These are phyloP conservation scores for Aleiodes testaceus DNA, from an alignment of 2,888 invertebrate genomes.

Conservation along the genomic window DNA sequence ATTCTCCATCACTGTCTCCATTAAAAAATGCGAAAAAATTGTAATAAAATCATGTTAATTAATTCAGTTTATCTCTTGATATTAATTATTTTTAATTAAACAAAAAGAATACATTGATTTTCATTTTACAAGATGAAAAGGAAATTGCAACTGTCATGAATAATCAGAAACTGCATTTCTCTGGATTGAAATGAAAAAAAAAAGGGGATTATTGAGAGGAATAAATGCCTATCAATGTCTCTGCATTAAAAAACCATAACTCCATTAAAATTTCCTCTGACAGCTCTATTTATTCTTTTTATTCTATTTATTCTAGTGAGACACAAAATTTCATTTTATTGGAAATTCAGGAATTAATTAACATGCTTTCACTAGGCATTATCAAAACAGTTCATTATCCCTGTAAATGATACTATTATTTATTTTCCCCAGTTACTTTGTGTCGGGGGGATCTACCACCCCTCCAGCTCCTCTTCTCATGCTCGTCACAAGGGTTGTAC, in stretches of 20 bases:
- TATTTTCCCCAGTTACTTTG: slow-evolving; percentile 8
- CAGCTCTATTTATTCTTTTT: too few relatives aligned
- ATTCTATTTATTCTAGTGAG: too few relatives aligned
- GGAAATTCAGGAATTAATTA: background rate
- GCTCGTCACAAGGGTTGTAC: slow-evolving; percentile 41
- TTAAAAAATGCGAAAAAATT: too few relatives aligned
- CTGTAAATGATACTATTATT: background rate
- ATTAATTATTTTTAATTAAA: background rate
- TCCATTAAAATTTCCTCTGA: too few relatives aligned
- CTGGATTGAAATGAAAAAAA: slow-evolving; percentile 39
- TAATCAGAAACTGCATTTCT: slow-evolving; percentile 34
- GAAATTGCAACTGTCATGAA: slow-evolving; percentile 50
- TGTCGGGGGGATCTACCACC: slow-evolving; percentile 10
- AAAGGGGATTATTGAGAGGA: background rate
- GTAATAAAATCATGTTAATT: too few relatives aligned
- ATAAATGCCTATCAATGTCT: too few relatives aligned
- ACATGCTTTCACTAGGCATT: background rate
- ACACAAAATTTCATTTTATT: slow-evolving; percentile 7
- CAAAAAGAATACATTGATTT: slow-evolving; percentile 12
- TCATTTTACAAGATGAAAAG: slow-evolving; percentile 19
- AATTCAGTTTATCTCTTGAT: too few relatives aligned
- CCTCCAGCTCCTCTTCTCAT: slow-evolving; percentile 28
- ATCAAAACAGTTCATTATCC: background rate
- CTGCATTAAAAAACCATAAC: too few relatives aligned
- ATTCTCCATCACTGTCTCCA: too few relatives aligned